Base-by-base conservation (phyloP, 2,797 vertebrate species). In the Gymnocypris eckloni region DNA sequence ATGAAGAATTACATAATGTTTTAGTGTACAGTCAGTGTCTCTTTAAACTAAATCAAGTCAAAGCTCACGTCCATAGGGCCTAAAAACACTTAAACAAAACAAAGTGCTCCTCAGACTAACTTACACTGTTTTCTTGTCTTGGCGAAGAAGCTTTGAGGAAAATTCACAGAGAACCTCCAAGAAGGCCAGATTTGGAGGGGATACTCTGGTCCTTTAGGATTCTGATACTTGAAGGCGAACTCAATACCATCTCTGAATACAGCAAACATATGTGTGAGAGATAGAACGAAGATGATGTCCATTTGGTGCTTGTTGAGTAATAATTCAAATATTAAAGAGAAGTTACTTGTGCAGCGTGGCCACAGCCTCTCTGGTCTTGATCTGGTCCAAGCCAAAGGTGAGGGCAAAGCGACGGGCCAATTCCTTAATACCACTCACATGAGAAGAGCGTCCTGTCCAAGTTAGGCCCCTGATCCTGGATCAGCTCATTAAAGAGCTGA, bases 81-180 rank as follows among this genome's bases (percentile, higher is more conserved):
- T 39, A 71, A 33, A 54, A 79, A n/a, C 6, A 6, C 39, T 15
- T 67, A 67, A 33, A 33, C 4, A 33, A 66, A 76, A 84, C 54
- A 72, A 76, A 56, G 28, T 16, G 39, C 6, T 61, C 6, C 13
- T 56, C 22, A 45, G 13, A 13, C 4, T 4, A 54, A 96, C 98
- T 97, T 98, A 99, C 98, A 99, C 98, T 16, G 98, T 99, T 94
- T 98, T 99, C 89, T 99, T 99, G 95, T 99, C 98, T 90, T 99
- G 98, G 43, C 98, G 96, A 89, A 99, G 94, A 59, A 99, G 96
- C 92, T 99, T 99, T 61, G 98, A 99, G 79, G 98, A 99, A 92
- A 99, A 99, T 92, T 99, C 98, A 89, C 98, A 98, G 43, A 99
- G 94, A 77, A 99, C 98, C 92, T 99, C 98, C 76, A 99, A 95